phyloP scores from a whole-genome alignment of 2,888 invertebrate genomes.

The Cerastis leucographa region DNA sequence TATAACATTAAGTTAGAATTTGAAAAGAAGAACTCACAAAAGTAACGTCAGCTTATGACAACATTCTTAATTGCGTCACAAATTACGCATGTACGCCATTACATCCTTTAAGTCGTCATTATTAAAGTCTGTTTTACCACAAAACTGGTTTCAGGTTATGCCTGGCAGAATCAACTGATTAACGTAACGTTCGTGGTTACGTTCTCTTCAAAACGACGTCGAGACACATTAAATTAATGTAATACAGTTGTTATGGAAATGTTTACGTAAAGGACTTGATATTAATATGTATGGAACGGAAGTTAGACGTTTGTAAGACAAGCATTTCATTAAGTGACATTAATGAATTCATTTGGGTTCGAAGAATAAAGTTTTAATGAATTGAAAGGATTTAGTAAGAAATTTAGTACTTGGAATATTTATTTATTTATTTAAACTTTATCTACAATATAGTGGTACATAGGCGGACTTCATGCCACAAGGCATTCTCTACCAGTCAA shows the following conservation, averaged over 20 bases:
- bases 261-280: constrained; percentile 34
- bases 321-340: constrained; percentile 13
- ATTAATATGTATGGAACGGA: constrained; percentile 25
- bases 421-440: no score
- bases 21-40: not conserved
- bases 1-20: not conserved
- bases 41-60: constrained; percentile 17
- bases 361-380: not conserved
- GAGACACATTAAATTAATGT: constrained; percentile 53
- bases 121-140: constrained; percentile 45
- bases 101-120: constrained; percentile 23
- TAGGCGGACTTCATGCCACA: no score
- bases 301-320: constrained; percentile 7
- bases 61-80: constrained; percentile 42
- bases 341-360: not conserved
- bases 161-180: constrained; percentile 37
- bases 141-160: constrained; percentile 27
- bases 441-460: no score
- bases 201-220: constrained; percentile 50
- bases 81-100: constrained; percentile 50
- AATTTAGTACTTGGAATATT: not conserved
- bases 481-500: no score
- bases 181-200: constrained; percentile 45
- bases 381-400: not conserved
- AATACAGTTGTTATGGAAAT: constrained; percentile 45